Conservation (phyloP, 2,113 vertebrate genomes). For the Misgurnus anguillicaudatus region DNA sequence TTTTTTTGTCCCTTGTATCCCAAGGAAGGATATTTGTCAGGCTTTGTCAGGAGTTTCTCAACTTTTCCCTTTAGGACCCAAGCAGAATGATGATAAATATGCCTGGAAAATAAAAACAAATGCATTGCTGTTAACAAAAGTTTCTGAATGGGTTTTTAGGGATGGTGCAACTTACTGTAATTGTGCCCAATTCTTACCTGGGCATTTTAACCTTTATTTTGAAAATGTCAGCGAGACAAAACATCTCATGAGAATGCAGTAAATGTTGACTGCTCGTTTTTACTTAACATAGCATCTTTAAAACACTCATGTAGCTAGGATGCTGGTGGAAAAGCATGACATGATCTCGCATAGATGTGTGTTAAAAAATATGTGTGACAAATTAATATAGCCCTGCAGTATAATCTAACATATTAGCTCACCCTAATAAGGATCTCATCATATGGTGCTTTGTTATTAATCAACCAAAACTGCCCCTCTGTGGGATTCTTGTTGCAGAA, state of each 20-base stretch:
- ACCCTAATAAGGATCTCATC: constrained; percentile 6
- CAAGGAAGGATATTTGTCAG: constrained; percentile 53
- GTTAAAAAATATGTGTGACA: too few relatives aligned
- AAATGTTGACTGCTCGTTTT: too few relatives aligned
- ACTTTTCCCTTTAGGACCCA: constrained; percentile 29
- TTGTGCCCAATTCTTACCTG: background rate
- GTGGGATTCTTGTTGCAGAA: constrained; percentile 23
- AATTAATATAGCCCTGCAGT: too few relatives aligned
- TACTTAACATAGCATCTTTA: too few relatives aligned
- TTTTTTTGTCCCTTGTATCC: constrained; percentile 40
- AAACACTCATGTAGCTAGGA: too few relatives aligned
- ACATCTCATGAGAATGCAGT: too few relatives aligned
- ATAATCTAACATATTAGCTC: background rate
- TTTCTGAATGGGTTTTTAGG: background rate
- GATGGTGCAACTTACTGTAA: background rate
- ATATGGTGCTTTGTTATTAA: constrained; percentile 23
- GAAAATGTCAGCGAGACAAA: too few relatives aligned
- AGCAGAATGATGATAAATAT: background rate
- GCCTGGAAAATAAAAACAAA: background rate
- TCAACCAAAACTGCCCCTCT: constrained; percentile 21
- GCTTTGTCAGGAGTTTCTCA: constrained; percentile 43
- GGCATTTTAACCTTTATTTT: background rate
- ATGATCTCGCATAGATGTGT: too few relatives aligned
- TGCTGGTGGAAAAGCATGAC: too few relatives aligned
- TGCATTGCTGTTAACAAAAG: background rate